phyloP scores from a whole-genome alignment of 2,113 vertebrate species.

The Oryzias melastigma region DNA sequence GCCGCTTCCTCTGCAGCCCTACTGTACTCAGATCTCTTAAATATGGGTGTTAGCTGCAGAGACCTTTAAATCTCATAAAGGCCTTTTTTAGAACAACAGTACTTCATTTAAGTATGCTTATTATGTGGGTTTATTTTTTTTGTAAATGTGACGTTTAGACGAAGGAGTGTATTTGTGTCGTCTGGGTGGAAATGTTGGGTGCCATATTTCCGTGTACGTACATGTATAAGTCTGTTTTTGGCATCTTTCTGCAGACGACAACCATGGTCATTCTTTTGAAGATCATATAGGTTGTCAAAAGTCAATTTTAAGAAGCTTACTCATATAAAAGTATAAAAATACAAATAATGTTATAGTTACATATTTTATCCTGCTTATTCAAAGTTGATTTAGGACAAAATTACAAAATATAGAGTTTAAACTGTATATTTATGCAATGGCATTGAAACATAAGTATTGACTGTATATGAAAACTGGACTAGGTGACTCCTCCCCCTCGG shows the following conservation, averaged over 20 bases:
- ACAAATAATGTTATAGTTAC: no score
- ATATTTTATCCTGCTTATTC: no score
- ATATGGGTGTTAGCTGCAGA: slow-evolving; percentile 58
- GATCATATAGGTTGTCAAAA: no score
- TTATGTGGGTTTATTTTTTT: slow-evolving; percentile 46
- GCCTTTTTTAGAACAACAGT: slow-evolving; percentile 53
- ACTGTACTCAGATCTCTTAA: slow-evolving; percentile 60
- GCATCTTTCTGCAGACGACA: background rate
- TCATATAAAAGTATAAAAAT: no score
- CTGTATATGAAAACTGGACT: no score
- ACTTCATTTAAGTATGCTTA: slow-evolving; percentile 56
- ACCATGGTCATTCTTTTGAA: no score
- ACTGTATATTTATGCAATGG: no score
- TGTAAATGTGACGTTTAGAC: slow-evolving; percentile 33
- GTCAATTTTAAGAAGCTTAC: no score
- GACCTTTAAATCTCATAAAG: slow-evolving; percentile 60
- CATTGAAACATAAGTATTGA: no score
- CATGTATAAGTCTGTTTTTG: slow-evolving; percentile 1
- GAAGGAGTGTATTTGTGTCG: slow-evolving; percentile 28
- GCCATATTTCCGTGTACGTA: slow-evolving; percentile 6
- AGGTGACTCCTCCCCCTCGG: no score
- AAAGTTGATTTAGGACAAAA: no score
- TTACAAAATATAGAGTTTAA: no score
- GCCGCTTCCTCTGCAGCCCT: slow-evolving; percentile 53
- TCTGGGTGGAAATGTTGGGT: slow-evolving; percentile 7